phyloP scores from a whole-genome alignment of 2,888 invertebrate genomes.

The Macrostomum cliftonense region DNA sequence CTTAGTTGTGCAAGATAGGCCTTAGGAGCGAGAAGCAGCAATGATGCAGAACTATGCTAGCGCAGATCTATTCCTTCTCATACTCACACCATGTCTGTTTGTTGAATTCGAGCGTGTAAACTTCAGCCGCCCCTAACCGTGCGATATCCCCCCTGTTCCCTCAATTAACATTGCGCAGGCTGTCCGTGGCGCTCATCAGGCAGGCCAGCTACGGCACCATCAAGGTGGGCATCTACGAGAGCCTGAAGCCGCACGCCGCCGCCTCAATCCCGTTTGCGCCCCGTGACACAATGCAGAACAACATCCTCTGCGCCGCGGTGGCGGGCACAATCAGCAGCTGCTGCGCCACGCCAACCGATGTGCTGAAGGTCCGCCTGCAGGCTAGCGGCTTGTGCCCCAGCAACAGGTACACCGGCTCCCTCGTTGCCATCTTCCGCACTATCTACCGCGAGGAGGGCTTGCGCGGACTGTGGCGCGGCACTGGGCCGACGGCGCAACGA shows the following conservation, averaged over 20 bases:
- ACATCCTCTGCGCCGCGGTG: slow-evolving; percentile 59
- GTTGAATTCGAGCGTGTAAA: no score
- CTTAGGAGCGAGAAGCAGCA: no score
- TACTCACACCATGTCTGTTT: no score
- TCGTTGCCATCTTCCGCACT: slow-evolving; percentile 59
- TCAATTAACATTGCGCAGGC: no score
- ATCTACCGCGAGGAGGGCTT: slow-evolving; percentile 65
- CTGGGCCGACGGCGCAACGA: slow-evolving; percentile 73
- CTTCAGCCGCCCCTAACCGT: no score
- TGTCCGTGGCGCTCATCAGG: slow-evolving; percentile 71
- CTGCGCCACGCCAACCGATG: slow-evolving; percentile 87
- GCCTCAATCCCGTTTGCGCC: slow-evolving; percentile 20
- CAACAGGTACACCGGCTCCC: slow-evolving; percentile 26
- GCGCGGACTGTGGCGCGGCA: slow-evolving; percentile 61
- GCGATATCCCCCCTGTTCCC: no score
- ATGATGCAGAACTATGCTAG: no score
- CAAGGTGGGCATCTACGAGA: slow-evolving; percentile 84
- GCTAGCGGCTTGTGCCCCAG: slow-evolving; percentile 41
- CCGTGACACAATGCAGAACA: slow-evolving; percentile 36
- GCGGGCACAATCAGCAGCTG: slow-evolving; percentile 83
- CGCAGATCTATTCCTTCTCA: no score
- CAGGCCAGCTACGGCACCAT: slow-evolving; percentile 89
- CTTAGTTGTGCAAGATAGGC: no score
- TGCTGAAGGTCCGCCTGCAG: slow-evolving; percentile 85
- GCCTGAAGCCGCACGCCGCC: slow-evolving; percentile 47